A percentile compares a stretch with the other conserved stretches of the same genome.
These are phyloP conservation scores for Hiodon tergisus DNA, from an alignment of 2,113 vertebrate genomes.

Conservation along the genomic window DNA sequence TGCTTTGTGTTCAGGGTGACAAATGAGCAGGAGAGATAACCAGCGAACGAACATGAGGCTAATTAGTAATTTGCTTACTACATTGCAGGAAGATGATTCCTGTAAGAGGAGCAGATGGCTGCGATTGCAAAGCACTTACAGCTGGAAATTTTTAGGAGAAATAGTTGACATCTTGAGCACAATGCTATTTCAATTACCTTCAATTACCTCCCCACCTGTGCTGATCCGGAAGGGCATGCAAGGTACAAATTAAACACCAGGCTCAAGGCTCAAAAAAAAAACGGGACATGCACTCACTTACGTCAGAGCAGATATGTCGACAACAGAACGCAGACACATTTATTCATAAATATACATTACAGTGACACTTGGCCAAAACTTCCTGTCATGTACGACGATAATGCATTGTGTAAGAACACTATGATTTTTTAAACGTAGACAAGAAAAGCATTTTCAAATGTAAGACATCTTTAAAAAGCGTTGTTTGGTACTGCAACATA, in stretches of 20 bases:
- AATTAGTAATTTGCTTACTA: constrained; percentile 27
- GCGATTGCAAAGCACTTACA: constrained; percentile 8
- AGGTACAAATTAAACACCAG: background rate
- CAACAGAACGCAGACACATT: too few species aligned
- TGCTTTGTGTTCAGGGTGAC: background rate
- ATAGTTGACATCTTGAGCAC: constrained; percentile 17
- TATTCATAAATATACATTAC: too few species aligned
- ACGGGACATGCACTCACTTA: background rate
- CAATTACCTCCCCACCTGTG: constrained; percentile 21
- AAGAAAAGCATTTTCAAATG: too few species aligned
- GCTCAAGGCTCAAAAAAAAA: background rate
- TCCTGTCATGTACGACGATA: too few species aligned
- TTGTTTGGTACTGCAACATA: too few species aligned
- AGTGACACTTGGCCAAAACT: too few species aligned
- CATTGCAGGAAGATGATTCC: constrained; percentile 17
- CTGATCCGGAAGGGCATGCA: constrained; percentile 18
- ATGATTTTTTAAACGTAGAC: too few species aligned
- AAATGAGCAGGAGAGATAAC: background rate
- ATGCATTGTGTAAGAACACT: too few species aligned
- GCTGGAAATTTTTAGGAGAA: background rate
- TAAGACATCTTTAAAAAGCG: too few species aligned
- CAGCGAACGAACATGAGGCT: constrained; percentile 14
- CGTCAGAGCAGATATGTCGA: too few species aligned
- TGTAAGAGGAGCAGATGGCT: constrained; percentile 25
- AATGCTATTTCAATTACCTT: constrained; percentile 15